Evolutionary conservation across 1,140 invertebrate species (phyloP).

Genomic region (Olivierus martensii): DNA sequence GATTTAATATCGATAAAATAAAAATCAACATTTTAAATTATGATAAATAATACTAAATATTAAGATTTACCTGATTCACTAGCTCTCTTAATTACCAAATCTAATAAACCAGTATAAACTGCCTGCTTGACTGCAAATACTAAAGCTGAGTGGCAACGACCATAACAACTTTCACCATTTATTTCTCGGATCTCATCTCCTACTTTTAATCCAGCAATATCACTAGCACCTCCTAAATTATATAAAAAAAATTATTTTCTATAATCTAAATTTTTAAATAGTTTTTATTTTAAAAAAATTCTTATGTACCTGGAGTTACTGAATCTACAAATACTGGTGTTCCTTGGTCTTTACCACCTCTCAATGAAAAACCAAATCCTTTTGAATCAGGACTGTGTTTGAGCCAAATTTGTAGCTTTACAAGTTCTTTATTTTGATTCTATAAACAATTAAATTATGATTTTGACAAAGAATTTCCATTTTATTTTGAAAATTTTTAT

Average conservation of each 20-base stretch:
- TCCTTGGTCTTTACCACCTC: constrained; percentile 11
- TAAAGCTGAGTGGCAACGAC: constrained; percentile 6
- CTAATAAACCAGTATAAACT: neutral
- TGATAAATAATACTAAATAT: too few relatives aligned
- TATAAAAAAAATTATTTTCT: neutral
- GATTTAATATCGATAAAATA: too few relatives aligned
- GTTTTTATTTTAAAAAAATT: neutral
- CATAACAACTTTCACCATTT: constrained; percentile 9
- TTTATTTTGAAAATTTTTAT: too few relatives aligned
- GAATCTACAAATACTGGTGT: constrained; percentile 3
- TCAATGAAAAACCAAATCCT: constrained; percentile 12
- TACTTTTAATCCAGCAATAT: constrained; percentile 7
- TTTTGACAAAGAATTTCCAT: too few relatives aligned
- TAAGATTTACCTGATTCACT: too few relatives aligned
- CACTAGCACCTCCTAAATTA: constrained; percentile 7
- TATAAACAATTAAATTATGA: too few relatives aligned
- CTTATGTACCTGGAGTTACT: constrained; percentile 3
- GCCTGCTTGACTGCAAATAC: constrained; percentile 12
- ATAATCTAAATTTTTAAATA: neutral
- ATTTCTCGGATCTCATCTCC: constrained; percentile 10
- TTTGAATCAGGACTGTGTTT: neutral
- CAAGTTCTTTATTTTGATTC: too few relatives aligned
- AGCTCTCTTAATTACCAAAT: neutral
- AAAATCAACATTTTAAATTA: too few relatives aligned
- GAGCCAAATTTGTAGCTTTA: too few relatives aligned